Evolutionary conservation across 2,888 invertebrate species (phyloP).

Genomic region (Lithophane leautieri): DNA sequence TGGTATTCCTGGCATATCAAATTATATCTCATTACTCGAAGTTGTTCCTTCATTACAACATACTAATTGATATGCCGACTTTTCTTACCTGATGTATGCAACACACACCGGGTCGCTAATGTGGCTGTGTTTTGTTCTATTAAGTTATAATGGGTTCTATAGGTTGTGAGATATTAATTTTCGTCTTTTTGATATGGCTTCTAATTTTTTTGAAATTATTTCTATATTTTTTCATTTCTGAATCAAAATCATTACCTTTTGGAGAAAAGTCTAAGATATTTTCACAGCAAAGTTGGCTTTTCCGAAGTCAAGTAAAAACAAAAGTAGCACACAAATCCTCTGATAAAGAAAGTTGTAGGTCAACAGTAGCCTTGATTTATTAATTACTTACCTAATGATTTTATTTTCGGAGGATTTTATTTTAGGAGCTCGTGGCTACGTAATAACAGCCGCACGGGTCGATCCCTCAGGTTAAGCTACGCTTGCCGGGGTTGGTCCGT

Average conservation of each 20-base stretch:
- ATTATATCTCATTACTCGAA: constrained; percentile 80
- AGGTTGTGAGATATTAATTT: constrained; percentile 2
- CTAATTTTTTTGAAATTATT: neutral
- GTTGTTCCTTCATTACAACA: constrained; percentile 73
- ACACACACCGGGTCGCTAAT: constrained; percentile 51
- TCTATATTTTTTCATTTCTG: neutral
- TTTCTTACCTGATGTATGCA: constrained; percentile 65
- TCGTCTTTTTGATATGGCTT: neutral
- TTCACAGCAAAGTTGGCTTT: neutral
- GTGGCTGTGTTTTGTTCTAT: constrained; percentile 46
- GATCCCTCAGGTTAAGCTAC: too few species aligned
- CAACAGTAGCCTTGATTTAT: too few species aligned
- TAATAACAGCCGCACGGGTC: too few species aligned
- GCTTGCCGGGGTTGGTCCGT: too few species aligned
- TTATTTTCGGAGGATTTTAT: too few species aligned
- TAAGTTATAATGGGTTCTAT: constrained; percentile 12
- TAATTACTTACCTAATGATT: neutral
- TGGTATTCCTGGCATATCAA: constrained; percentile 69
- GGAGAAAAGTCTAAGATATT: neutral
- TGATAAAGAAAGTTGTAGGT: neutral
- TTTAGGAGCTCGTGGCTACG: too few species aligned
- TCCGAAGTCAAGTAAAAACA: too few species aligned
- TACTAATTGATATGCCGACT: constrained; percentile 72
- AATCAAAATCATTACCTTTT: too few species aligned
- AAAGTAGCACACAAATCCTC: too few species aligned